Conservation (phyloP, 2,113 vertebrate genomes). For the Perognathus longimembris region DNA sequence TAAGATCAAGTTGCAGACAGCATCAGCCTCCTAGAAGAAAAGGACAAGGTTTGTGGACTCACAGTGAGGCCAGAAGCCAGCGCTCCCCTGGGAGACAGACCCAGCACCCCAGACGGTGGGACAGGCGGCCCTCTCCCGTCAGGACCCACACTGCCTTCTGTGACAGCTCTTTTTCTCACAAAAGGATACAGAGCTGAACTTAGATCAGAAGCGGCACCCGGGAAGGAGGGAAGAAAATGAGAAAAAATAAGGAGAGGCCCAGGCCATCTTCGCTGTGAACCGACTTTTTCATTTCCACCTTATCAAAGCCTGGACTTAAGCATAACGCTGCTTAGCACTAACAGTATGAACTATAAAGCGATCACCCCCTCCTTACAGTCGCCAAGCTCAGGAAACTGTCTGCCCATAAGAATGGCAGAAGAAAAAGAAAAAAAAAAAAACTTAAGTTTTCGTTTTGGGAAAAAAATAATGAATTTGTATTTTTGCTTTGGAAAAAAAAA, state of each 20-base stretch:
- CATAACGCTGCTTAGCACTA: neutral
- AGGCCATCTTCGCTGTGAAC: neutral
- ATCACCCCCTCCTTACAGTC: neutral
- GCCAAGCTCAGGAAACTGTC: slow-evolving; percentile 4
- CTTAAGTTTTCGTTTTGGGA: no score
- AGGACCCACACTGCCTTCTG: no score
- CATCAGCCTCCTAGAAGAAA: slow-evolving; percentile 93
- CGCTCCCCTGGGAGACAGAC: neutral
- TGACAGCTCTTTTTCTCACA: neutral
- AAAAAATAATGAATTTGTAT: neutral
- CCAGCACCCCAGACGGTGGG: neutral
- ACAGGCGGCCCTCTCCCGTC: neutral
- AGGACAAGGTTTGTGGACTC: slow-evolving; percentile 9
- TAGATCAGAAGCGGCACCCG: neutral
- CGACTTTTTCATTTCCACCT: neutral
- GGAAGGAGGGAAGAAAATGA: neutral
- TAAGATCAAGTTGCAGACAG: slow-evolving; percentile 96
- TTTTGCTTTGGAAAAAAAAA: neutral
- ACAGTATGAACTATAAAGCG: neutral
- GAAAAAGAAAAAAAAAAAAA: no score
- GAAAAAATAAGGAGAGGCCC: neutral
- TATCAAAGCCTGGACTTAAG: neutral
- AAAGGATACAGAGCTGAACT: neutral
- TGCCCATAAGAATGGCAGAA: no score
- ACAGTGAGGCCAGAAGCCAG: neutral